phyloP scores from a whole-genome alignment of 2,797 vertebrate species.

The Spinus olivaceus region DNA sequence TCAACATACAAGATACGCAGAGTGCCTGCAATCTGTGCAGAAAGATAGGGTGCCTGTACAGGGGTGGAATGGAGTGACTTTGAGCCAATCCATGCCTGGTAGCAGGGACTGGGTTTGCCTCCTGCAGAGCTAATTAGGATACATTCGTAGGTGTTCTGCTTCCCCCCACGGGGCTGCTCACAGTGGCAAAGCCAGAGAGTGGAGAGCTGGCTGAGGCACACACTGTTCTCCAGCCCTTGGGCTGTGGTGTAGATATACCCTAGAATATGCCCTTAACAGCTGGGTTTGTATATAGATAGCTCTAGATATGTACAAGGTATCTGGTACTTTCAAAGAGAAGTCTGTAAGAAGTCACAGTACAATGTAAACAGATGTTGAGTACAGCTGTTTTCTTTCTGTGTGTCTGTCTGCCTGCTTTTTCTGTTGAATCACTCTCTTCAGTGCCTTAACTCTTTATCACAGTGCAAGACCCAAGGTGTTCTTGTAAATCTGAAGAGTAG shows the following conservation, averaged over 20 bases:
- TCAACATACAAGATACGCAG: neutral
- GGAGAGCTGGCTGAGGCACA: neutral
- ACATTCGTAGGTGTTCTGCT: rapidly evolving
- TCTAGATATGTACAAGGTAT: neutral
- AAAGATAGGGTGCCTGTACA: neutral
- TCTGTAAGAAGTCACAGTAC: neutral
- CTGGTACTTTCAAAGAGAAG: neutral
- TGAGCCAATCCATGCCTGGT: neutral
- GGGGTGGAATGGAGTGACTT: neutral
- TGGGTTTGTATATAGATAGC: neutral
- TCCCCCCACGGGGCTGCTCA: rapidly evolving
- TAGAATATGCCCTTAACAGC: neutral
- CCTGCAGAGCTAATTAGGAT: neutral
- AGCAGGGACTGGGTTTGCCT: neutral
- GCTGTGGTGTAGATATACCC: neutral
- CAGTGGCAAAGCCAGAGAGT: neutral
- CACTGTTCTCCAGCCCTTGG: neutral
- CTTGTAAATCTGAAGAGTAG: neutral
- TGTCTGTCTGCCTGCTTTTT: neutral
- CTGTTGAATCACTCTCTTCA: neutral
- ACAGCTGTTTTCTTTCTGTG: neutral
- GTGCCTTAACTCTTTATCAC: neutral
- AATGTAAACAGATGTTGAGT: neutral
- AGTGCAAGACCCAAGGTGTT: neutral
- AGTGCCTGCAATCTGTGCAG: neutral